Base-by-base conservation (phyloP, 1,140 invertebrate genomes). In the Polypedilum pembai region DNA sequence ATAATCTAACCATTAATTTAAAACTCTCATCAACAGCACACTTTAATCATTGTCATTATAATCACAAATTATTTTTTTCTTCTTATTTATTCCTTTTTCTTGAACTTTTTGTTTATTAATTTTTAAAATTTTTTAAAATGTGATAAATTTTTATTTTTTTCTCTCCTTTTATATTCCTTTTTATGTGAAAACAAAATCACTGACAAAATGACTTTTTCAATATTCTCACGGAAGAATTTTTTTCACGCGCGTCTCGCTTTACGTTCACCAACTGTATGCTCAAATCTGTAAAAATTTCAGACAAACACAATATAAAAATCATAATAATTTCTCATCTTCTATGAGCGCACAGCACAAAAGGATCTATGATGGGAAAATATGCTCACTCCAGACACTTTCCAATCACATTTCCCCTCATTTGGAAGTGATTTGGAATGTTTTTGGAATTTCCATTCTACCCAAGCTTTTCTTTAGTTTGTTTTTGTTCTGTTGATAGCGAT, bases 321-420 rank as follows among this genome's bases (percentile, higher is more conserved):
- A 56, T 56, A 56, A 56, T 56, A n/a, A 56, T 56, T 56, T 56
- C 45, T 56, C 45, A 56, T 56, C 45, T 56, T 12, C 45, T 56
- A n/a, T 56, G 12, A 12, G 7, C 24, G 24, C 24, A 33, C 10
- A 15, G 3, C 10, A 56, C 45, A 45, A 45, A 33, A 33, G 24
- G 5, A 33, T 33, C 24, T 33, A 33, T 33, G 24, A 33, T 33
- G 24, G 24, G 24, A 33, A 33, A 33, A 33, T 33, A 33, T 33
- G 24, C 24, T 33, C 24, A 33, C 24, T 33, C 24, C 24, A 33
- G 5, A 33, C 24, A 33, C 24, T 33, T 33, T 33, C 24, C 24
- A 33, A 33, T 33, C 24, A 33, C 5, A 3, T 33, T 33, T 33
- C 24, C 24, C 24, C 24, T 33, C 24, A 33, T 33, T 33, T 33